Base-by-base conservation (phyloP, 30 jellyfish, hydroid and myxozoan species). In the Aurelia sp. region DNA sequence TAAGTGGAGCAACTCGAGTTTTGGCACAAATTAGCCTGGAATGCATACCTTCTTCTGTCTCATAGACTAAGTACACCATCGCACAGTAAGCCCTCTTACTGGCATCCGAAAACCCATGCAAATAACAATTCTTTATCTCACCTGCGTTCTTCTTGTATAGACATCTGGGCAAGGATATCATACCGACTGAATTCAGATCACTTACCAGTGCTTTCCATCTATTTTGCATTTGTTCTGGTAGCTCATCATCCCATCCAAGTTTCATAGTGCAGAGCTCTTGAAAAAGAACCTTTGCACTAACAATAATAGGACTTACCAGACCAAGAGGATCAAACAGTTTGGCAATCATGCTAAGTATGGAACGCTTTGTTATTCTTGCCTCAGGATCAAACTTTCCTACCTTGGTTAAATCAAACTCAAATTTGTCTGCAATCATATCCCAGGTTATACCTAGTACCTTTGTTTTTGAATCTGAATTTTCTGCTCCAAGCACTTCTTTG, bases 231-330 rank as follows among this genome's bases (percentile, higher is more conserved):
- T 89, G 85, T 41, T 60, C 27, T 40, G 84, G 84, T 35, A 89
- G 15, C 70, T 72, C 82, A 13, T 81, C 75, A 72, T 89, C 95
- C 97, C 97, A 89, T 21, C 87, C 96, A 20, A 81, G 17, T 74
- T 89, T 89, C 63, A 11, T 10, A 48, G 63, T 70, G 55, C 96
- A 89, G 41, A 72, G 58, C 10, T 72, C 79, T 50, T 78, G 83
- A 53, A 57, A 78, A 44, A 3, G 79, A 57, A 78, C 48, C 80
- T 78, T 78, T 40, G 33, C n/a, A 55, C 89, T n/a, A 11, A 83
- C 55, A 30, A 51, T 71, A 10, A 82, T 58, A 16, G 92, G 88
- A 44, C 82, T 27, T 13, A 62, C 89, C 35, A 69, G 78, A 17
- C 92, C 92, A 0, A 47, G 31, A 35, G 97, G 97, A 67, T 89